phyloP scores from a whole-genome alignment of 1,140 invertebrate genomes.

The Antheraea pernyi region DNA sequence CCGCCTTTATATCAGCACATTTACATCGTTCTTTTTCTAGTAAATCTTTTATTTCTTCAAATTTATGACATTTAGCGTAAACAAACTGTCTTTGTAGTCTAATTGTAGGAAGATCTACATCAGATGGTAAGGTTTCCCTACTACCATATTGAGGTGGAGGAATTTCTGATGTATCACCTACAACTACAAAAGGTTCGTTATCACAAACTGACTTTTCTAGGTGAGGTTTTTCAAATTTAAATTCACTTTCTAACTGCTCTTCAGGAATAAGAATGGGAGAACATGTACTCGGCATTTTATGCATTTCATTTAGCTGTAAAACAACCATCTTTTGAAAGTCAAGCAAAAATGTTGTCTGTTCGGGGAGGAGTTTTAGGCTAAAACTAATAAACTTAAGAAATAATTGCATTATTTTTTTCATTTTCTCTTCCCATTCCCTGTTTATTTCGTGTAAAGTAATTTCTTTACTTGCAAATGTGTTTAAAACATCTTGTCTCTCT shows the following conservation, averaged over 20 bases:
- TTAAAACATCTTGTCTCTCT: constrained; percentile 42
- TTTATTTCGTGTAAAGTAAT: constrained; percentile 47
- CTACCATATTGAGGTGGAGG: constrained; percentile 51
- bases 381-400: constrained; percentile 70
- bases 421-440: constrained; percentile 60
- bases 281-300: constrained; percentile 35
- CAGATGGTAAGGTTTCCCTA: constrained; percentile 52
- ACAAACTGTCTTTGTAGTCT: constrained; percentile 54
- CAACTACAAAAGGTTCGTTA: constrained; percentile 48
- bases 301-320: constrained; percentile 65
- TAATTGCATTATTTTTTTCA: constrained; percentile 56
- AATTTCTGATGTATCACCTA: constrained; percentile 48
- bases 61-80: constrained; percentile 67
- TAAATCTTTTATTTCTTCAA: constrained; percentile 55
- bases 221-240: constrained; percentile 43
- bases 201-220: constrained; percentile 31
- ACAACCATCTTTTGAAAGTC: constrained; percentile 65
- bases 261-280: constrained; percentile 47
- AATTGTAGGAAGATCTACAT: constrained; percentile 57
- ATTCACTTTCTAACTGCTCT: constrained; percentile 38
- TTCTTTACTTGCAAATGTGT: constrained; percentile 42
- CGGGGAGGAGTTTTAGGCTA: constrained; percentile 60
- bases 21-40: constrained; percentile 50
- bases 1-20: constrained; percentile 28
- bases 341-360: constrained; percentile 65